A percentile compares a stretch with the other conserved stretches of the same genome.
phyloP scores from a whole-genome alignment of 1,140 invertebrate genomes.

The Trichomalopsis sarcophagae region DNA sequence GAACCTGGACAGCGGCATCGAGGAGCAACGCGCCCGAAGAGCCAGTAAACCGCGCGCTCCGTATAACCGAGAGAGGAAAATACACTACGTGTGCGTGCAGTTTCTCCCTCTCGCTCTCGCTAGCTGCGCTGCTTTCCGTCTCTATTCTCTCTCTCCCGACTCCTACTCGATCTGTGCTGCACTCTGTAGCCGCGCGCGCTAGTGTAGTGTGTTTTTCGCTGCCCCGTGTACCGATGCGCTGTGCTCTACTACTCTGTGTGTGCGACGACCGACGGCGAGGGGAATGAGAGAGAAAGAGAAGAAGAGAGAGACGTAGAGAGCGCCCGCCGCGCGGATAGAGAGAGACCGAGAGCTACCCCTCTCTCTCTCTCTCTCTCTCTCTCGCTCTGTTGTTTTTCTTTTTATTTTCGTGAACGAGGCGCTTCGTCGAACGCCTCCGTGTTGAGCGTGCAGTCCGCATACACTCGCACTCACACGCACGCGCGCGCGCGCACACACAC shows the following conservation, averaged over 20 bases:
- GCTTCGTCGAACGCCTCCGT: slow-evolving; percentile 31
- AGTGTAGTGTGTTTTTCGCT: not conserved
- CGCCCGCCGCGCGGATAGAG: not conserved
- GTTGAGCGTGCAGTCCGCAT: slow-evolving; percentile 15
- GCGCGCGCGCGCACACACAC: too few relatives aligned
- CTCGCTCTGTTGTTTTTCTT: slow-evolving; percentile 49
- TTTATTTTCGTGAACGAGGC: slow-evolving; percentile 47
- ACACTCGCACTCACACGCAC: not conserved
- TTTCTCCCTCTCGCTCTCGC: not conserved
- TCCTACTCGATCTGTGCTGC: not conserved
- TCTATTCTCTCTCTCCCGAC: not conserved
- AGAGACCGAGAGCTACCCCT: not conserved
- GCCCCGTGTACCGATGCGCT: not conserved
- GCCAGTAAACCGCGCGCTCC: not conserved
- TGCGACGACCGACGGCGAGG: not conserved
- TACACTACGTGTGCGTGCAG: not conserved
- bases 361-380: slow-evolving; percentile 16
- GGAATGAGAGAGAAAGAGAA: not conserved
- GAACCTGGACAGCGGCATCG: not conserved
- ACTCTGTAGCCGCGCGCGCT: slow-evolving; percentile 21
- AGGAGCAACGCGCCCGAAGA: not conserved
- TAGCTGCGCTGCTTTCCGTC: not conserved
- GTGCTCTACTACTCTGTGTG: not conserved
- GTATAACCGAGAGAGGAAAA: not conserved
- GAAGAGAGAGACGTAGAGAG: slow-evolving; percentile 20